Evolutionary conservation across 1,140 invertebrate genomes (phyloP), one percentile per base, ranked within the genome.

Genomic region (Macrostomum lignano): DNA sequence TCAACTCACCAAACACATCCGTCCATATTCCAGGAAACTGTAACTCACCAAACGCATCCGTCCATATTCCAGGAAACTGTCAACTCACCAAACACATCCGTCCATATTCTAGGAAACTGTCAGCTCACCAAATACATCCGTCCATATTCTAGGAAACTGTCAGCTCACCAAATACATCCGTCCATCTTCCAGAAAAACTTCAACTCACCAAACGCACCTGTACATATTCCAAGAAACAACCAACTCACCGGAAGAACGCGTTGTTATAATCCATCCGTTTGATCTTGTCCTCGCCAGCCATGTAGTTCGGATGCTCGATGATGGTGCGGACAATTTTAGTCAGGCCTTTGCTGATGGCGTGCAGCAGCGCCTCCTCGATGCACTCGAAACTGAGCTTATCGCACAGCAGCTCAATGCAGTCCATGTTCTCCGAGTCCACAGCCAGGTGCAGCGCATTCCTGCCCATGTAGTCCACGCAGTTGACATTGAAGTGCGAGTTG

Each of bases 321-420:
- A 81, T 58, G 2, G 76, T 55, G 54, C 81, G 75, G 0, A 81
- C 76, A 2, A 71, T 75, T 52, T 82, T 76, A 7, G 81, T 74
- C 44, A 75, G 21, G 14, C 32, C 36, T 20, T 39, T 39, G 21
- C 30, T 39, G 3, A 40, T 39, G 5, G 39, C 37, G 21, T 40
- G 39, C n/a, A 40, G 26, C 14, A 40, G 38, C 10, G 40, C 34
- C 25, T 42, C 40, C 25, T 42, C 40, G 21, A 40, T 38, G 34
- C 38, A 37, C 29, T 42, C 40, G 25, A 42, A 42, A 25, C 32
- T 36, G 22, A 42, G 11, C 17, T 39, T 40, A 15, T 36, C 35
- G 17, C 31, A 17, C 14, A 36, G 25, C 31, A 36, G 28, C 33
- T 37, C 36, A 19, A 37, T 37, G 10, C 11, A 15, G 15, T 39